These are phyloP conservation scores for Drosophila lowei DNA, from an alignment of 1,140 invertebrate species.

Conservation along the genomic window DNA sequence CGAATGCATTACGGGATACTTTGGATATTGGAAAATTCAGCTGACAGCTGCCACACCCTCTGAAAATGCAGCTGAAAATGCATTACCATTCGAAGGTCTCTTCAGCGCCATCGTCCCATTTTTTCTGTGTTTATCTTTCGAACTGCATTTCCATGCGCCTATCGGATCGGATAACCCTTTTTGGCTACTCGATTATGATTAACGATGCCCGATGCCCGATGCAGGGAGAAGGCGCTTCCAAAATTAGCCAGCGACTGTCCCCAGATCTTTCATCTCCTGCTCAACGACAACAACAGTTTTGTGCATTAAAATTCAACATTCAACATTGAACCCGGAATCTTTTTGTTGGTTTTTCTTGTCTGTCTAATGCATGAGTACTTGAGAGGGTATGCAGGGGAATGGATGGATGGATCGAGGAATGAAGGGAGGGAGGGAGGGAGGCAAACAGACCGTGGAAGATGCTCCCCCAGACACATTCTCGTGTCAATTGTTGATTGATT, in stretches of 20 bases:
- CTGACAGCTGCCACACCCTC: constrained; percentile 21
- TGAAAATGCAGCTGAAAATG: constrained; percentile 22
- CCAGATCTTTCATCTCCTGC: constrained; percentile 51
- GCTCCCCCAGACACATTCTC: not conserved
- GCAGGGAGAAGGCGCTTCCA: constrained; percentile 33
- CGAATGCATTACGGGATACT: constrained; percentile 26
- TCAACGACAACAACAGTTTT: constrained; percentile 33
- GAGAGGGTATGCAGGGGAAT: not conserved
- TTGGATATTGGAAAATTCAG: constrained; percentile 12
- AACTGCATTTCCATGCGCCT: constrained; percentile 21
- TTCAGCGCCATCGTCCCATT: constrained; percentile 4
- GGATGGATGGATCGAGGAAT: too few relatives aligned
- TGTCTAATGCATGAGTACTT: constrained; percentile 34
- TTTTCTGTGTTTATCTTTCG: constrained; percentile 5
- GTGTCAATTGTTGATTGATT: constrained; percentile 78
- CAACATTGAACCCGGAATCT: constrained; percentile 22
- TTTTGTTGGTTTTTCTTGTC: constrained; percentile 21
- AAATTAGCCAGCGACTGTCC: constrained; percentile 58
- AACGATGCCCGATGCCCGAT: constrained; percentile 46
- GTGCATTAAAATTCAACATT: constrained; percentile 55
- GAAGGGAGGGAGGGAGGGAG: too few relatives aligned
- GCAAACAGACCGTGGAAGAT: too few relatives aligned
- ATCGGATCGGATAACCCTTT: constrained; percentile 47
- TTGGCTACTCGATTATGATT: constrained; percentile 69
- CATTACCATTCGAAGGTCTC: constrained; percentile 13